Conservation (phyloP, 2,113 vertebrate genomes). For the Glaucidium brasilianum region DNA sequence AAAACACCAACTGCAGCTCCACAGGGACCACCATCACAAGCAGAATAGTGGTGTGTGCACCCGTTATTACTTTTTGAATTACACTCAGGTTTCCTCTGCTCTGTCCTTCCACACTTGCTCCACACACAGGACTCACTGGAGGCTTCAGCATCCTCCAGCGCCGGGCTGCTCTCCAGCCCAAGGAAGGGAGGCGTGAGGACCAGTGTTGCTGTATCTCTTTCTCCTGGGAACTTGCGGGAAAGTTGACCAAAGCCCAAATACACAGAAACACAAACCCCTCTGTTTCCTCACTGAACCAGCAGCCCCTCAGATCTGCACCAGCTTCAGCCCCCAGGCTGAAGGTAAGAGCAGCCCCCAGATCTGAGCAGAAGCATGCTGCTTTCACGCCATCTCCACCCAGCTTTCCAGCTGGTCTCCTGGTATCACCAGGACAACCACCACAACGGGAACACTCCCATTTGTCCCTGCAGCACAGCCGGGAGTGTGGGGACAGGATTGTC, state of each 20-base stretch:
- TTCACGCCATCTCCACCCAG: background rate
- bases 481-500: background rate
- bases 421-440: background rate
- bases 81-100: background rate
- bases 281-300: background rate
- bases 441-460: background rate
- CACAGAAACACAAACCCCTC: background rate
- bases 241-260: background rate
- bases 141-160: background rate
- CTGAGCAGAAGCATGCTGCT: rapidly evolving
- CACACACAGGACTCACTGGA: background rate
- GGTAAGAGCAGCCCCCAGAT: too few species aligned
- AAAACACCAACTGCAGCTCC: background rate
- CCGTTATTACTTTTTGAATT: background rate
- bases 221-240: background rate
- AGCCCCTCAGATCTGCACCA: background rate
- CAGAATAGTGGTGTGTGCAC: rapidly evolving
- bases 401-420: background rate
- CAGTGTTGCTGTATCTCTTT: rapidly evolving
- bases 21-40: rapidly evolving
- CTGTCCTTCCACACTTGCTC: background rate
- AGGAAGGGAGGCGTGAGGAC: background rate
- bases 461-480: background rate
- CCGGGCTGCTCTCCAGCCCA: background rate
- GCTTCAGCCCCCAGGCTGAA: background rate